Evolutionary conservation across 2,113 vertebrate species (phyloP).

Genomic region (Sapajus apella): DNA sequence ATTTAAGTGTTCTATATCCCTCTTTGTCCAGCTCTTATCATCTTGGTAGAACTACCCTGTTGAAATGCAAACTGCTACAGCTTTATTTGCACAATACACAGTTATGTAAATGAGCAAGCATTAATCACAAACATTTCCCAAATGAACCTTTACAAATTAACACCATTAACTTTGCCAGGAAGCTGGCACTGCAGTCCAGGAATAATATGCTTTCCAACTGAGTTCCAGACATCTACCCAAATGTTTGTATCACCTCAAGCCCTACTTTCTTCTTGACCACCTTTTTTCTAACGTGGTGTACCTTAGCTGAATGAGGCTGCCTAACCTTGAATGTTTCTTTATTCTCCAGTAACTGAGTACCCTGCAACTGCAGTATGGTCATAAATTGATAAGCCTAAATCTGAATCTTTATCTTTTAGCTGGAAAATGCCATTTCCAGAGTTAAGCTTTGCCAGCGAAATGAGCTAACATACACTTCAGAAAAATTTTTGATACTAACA

Average conservation of each 20-base stretch:
- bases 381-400: constrained; percentile 14
- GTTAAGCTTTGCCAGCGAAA: neutral
- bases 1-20: constrained; percentile 32
- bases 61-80: constrained; percentile 52
- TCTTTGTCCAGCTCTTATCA: constrained; percentile 56
- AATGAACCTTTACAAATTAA: constrained; percentile 74
- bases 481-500: neutral
- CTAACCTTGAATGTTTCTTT: neutral
- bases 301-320: neutral
- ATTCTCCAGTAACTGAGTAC: neutral
- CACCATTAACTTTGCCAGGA: constrained; percentile 64
- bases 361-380: neutral
- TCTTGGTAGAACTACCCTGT: constrained; percentile 39
- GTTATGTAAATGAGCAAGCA: constrained; percentile 69
- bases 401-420: neutral
- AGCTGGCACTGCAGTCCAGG: constrained; percentile 34
- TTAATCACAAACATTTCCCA: constrained; percentile 74
- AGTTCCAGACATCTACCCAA: constrained; percentile 20
- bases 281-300: neutral
- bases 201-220: constrained; percentile 48
- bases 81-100: constrained; percentile 67
- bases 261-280: neutral
- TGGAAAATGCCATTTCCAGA: constrained; percentile 15
- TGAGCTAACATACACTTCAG: neutral
- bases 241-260: neutral